A percentile compares a stretch with the other conserved stretches of the same genome.
Conservation (phyloP, 2,113 vertebrate species). For the Toxotes chatareus region DNA sequence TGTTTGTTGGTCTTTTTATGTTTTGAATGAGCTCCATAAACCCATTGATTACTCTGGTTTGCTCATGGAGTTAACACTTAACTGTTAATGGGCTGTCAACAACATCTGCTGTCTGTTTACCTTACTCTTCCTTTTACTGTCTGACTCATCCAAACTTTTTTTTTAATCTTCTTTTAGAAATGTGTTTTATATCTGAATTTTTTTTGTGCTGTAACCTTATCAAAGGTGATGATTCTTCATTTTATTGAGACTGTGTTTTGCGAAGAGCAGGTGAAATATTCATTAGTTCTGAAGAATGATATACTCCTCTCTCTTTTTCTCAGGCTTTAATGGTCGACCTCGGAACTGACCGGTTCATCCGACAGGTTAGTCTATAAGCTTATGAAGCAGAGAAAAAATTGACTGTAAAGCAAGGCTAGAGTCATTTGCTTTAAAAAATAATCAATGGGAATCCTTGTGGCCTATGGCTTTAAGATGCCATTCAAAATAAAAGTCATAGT, state of each 20-base stretch:
- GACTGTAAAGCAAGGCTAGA: not conserved
- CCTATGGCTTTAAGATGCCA: not conserved
- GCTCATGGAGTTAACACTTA: not conserved
- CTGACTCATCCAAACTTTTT: constrained; percentile 17
- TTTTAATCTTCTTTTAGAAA: not conserved
- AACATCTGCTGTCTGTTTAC: constrained; percentile 57
- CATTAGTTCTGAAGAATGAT: constrained; percentile 7
- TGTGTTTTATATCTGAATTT: constrained; percentile 8
- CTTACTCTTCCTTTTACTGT: constrained; percentile 24
- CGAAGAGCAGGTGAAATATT: not conserved
- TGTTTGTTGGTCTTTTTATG: no score
- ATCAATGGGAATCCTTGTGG: not conserved
- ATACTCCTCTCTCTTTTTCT: constrained; percentile 25
- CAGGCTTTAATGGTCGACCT: constrained; percentile 98
- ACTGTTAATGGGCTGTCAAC: constrained; percentile 38
- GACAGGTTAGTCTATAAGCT: constrained; percentile 88
- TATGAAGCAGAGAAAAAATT: not conserved
- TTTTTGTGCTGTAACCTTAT: not conserved
- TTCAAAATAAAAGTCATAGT: not conserved
- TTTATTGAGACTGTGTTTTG: not conserved
- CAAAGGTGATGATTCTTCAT: not conserved
- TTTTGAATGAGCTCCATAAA: no score
- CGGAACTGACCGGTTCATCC: constrained; percentile 96
- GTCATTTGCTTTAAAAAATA: not conserved
- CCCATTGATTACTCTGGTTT: not conserved